phyloP scores from a whole-genome alignment of 2,797 vertebrate species.

The Heliangelus exortis region DNA sequence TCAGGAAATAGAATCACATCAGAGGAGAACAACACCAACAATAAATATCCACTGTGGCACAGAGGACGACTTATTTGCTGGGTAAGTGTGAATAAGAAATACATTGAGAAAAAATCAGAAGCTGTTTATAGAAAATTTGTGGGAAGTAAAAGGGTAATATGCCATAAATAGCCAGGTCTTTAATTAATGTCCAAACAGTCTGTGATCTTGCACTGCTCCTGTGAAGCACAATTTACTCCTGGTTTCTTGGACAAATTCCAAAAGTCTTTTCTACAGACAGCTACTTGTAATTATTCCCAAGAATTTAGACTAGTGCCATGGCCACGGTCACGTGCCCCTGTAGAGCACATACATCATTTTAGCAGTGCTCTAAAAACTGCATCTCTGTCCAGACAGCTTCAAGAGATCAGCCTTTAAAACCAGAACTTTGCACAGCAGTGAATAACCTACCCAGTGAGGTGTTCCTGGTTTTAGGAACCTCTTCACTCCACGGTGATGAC shows the following conservation, averaged over 20 bases:
- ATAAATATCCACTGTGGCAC: constrained; percentile 10
- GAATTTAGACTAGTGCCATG: not conserved
- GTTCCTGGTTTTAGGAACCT: constrained; percentile 48
- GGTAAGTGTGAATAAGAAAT: not conserved
- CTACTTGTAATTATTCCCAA: constrained; percentile 33
- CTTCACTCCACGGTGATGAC: constrained; percentile 49
- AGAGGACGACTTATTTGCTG: not conserved
- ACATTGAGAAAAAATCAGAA: not conserved
- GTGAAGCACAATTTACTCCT: not conserved
- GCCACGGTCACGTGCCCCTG: not conserved
- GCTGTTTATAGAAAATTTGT: constrained; percentile 7
- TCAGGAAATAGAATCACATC: constrained; percentile 35
- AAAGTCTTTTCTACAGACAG: not conserved
- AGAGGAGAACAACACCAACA: not conserved
- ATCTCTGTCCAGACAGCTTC: constrained; percentile 21
- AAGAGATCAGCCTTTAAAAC: constrained; percentile 32
- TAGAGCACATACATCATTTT: not conserved
- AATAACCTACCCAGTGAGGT: constrained; percentile 66
- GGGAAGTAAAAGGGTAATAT: constrained; percentile 15
- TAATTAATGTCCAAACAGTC: constrained; percentile 16
- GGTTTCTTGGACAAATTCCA: not conserved
- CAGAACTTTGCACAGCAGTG: not conserved
- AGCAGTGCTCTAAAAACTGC: not conserved
- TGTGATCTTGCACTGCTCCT: not conserved
- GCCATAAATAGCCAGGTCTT: constrained; percentile 15